These are phyloP conservation scores for Melanitta fusca DNA, from an alignment of 2,797 vertebrate genomes.

Conservation along the genomic window DNA sequence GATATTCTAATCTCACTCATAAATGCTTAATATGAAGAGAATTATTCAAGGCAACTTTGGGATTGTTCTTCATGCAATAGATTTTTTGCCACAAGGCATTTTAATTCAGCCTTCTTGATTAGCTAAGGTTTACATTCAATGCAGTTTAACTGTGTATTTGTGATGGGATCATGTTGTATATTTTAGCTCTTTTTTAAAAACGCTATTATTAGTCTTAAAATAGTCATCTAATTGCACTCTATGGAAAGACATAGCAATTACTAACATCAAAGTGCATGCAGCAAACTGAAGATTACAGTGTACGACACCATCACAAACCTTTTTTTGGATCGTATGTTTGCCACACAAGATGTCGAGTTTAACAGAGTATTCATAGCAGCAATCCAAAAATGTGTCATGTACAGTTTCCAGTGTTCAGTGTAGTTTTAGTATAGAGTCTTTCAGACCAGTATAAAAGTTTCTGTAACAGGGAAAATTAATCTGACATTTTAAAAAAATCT, in stretches of 20 bases:
- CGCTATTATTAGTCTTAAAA: not conserved
- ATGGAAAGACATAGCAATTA: not conserved
- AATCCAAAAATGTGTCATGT: not conserved
- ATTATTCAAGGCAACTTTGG: not conserved
- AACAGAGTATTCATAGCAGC: not conserved
- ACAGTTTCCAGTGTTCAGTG: not conserved
- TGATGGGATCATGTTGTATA: not conserved
- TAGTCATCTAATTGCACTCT: constrained; percentile 11
- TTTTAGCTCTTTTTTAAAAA: not conserved
- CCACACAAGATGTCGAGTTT: not conserved
- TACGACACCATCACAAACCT: not conserved
- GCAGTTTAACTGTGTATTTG: not conserved
- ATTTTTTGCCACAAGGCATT: not conserved
- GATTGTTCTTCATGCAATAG: not conserved
- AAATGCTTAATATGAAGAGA: not conserved
- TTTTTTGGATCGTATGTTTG: not conserved
- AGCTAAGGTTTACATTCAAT: not conserved
- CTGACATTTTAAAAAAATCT: not conserved
- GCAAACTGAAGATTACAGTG: not conserved
- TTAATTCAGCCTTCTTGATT: not conserved
- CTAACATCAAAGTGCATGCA: not conserved
- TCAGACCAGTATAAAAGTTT: not conserved
- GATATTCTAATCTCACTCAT: not conserved
- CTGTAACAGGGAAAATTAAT: not conserved
- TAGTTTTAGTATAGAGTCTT: not conserved